Evolutionary conservation across 2,113 vertebrate species (phyloP), one percentile per base, ranked within the genome.

Genomic region (Castor canadensis): DNA sequence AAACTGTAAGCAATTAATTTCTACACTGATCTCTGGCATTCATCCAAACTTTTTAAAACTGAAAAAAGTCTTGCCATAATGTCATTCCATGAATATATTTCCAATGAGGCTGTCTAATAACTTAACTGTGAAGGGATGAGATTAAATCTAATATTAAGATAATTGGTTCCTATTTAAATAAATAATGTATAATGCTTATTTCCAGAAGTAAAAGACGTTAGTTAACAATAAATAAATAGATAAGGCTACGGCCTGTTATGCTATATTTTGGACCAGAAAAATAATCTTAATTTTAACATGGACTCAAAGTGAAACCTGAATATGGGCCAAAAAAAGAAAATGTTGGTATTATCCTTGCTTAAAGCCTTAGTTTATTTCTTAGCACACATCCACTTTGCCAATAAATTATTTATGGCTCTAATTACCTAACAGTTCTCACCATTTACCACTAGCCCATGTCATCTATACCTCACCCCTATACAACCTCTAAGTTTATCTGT

Each of bases 1-100:
- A 88, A 98, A 97, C 93, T 93, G 71, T 35, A 95, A 97, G 97
- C 93, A 98, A 98, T 97, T 98, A 96, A 98, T 98, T 98, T 96
- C 96, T 95, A 35, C 92, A 97, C 96, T 96, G 97, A 98, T 97
- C 11, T 15, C 96, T 98, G 98, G 97, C 97, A 97, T 1, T 3
- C 0, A 30, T 95, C 98, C 97, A 98, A 91, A 58, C 26, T 97
- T 95, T 95, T 97, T 91, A 95, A 56, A 96, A 96, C 92, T 82
- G 89, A 79, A 91, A 91, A 85, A 40, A 71, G 32, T 35, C 17
- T 40, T 86, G 66, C 67, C 94, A 40, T 58, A 17, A 58, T 96
- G 62, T 89, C 76, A 95, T n/a, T 88, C 86, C 72, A 24, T 54
- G 82, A 40, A n/a, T 73, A 7, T 32, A 40, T 94, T 96, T 97